Evolutionary conservation across 2,797 vertebrate genomes (phyloP), one percentile per base, ranked within the genome.

Genomic region (Pelobates cultripes): DNA sequence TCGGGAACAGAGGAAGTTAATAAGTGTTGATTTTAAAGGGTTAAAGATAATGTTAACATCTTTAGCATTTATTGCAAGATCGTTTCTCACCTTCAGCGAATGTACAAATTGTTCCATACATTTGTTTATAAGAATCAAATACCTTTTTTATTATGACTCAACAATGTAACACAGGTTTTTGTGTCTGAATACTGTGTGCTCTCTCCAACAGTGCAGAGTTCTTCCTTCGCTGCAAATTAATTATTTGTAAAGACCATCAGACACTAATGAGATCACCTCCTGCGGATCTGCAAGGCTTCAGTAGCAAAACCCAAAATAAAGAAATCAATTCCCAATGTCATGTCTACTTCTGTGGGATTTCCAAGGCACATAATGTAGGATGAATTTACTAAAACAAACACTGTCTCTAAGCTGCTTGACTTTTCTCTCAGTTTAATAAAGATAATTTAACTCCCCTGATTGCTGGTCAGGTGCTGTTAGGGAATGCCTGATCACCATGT

Each of bases 311-410:
- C 17, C 61, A 17, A 64, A 64, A 64, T 64, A 64, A 64, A 64
- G 61, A 64, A 64, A 64, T 64, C 61, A 64, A 64, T 64, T 64
- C n/a, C n/a, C 61, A 64, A 64, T 64, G 61, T 64, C 61, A 64
- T n/a, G 40, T 61, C 57, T 61, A 61, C 57, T 61, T 61, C 3
- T 61, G 57, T 13, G 57, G 57, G 57, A 61, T 61, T 61, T 47
- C 45, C 45, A 47, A 47, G 45, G 45, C 45, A 5, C 5, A 47
- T 5, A 47, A 28, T 28, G 28, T 28, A 28, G 28, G 28, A 28
- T 28, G 28, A 28, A 28, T 28, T 28, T 53, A 15, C 57, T 61
- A 61, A 61, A 61, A 5, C 57, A 61, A 61, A 61, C 15, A 61
- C 57, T 15, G 57, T 4, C 14, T 61, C 15, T 14, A 61, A 61